Conservation (phyloP, 1,140 invertebrate genomes). For the Zaprionus vittiger region DNA sequence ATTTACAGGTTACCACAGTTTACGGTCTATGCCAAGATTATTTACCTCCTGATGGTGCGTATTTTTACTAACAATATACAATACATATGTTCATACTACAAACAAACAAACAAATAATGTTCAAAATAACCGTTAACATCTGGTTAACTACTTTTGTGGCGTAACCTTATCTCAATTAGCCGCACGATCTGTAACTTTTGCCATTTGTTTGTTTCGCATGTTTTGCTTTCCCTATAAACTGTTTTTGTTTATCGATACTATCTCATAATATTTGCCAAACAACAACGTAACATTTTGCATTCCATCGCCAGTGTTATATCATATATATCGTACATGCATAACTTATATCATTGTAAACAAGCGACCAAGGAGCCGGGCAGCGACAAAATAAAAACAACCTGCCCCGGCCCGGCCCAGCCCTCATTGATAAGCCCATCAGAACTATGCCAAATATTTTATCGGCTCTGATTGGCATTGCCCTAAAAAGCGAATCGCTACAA, state of each 20-base stretch:
- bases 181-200: constrained; percentile 29
- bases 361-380: constrained; percentile 26
- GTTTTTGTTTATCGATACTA: constrained; percentile 42
- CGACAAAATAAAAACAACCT: constrained; percentile 13
- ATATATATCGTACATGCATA: constrained; percentile 21
- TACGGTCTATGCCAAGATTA: constrained; percentile 93
- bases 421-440: constrained; percentile 34
- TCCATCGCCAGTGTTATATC: constrained; percentile 36
- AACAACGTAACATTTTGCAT: constrained; percentile 36
- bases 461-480: constrained; percentile 53
- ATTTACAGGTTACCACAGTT: constrained; percentile 92
- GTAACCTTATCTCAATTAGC: constrained; percentile 30
- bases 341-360: constrained; percentile 59
- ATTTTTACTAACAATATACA: not conserved
- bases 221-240: constrained; percentile 5
- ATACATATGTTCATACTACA: not conserved
- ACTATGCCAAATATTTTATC: constrained; percentile 79
- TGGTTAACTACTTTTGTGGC: not conserved
- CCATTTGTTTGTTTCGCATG: constrained; percentile 27
- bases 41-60: constrained; percentile 93
- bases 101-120: constrained; percentile 22
- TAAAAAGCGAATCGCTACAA: constrained; percentile 40
- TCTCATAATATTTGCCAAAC: constrained; percentile 27
- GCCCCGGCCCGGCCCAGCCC: constrained; percentile 14
- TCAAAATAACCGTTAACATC: not conserved